Base-by-base conservation (phyloP, 2,113 vertebrate species). In the Capreolus pygargus region DNA sequence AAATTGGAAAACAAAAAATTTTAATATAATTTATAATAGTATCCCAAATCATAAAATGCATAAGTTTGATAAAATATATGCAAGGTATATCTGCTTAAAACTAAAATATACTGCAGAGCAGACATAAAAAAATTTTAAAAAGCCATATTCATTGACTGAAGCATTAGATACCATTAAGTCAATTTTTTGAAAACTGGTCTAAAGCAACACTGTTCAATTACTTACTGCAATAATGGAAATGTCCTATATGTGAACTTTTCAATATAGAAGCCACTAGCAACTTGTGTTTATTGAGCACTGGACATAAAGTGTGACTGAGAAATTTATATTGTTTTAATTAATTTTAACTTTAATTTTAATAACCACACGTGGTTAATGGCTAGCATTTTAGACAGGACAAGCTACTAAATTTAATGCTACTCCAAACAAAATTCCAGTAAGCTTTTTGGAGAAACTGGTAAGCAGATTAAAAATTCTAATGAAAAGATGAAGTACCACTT, bases 381-480 rank as follows among this genome's bases (percentile, higher is more conserved):
- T 47, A 47, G 36, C 14, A 94, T 47, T n/a, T 28, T 70, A 30
- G 21, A 50, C 16, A 50, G 17, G 60, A 27, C 12, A 45, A 52
- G 27, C 23, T 89, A 47, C 10, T 10, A 89, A 60, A 64, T 74
- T 81, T 92, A 89, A 94, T 43, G 5, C 30, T n/a, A 86, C 45
- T 92, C 13, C 84, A 96, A 94, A 74, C 43, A 94, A 94, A 94
- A 94, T 85, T 5, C 21, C 33, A 81, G n/a, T 16, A 74, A 81
- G 14, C 3, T 82, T 92, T 67, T 79, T 78, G 90, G 55, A 45
- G 55, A 88, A 95, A 95, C 33, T 87, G 36, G 61, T 8, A 92
- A 86, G 23, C 70, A 64, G 6, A 86, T 79, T 74, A 27, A 90
- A 81, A 81, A n/a, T 93, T 76, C 27, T 45, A 64, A 95, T 39